phyloP scores from a whole-genome alignment of 2,888 invertebrate genomes.

The Drosophila anomelani region DNA sequence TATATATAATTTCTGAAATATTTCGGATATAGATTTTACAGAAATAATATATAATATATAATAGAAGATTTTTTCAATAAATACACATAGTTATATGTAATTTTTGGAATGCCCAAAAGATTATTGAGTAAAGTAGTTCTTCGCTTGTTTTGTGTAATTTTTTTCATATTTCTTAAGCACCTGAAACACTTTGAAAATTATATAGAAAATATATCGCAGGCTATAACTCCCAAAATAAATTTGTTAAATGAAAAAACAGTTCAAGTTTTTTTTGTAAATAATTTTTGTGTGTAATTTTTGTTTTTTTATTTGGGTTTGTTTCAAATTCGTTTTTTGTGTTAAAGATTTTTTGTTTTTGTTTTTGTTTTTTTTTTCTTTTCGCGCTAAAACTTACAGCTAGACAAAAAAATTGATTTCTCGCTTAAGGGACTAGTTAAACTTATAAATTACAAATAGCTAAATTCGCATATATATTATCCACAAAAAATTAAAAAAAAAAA shows the following conservation, averaged over 20 bases:
- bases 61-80: neutral
- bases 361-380: conserved; percentile 66
- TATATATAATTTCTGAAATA: neutral
- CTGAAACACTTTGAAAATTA: conserved; percentile 1
- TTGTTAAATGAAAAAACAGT: conserved; percentile 8
- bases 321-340: conserved; percentile 79
- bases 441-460: conserved; percentile 74
- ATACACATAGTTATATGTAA: neutral
- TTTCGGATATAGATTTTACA: no score
- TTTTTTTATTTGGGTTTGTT: conserved; percentile 69
- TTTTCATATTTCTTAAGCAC: accelerated
- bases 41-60: no score
- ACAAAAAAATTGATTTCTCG: conserved; percentile 68
- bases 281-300: conserved; percentile 60
- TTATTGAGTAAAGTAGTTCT: no score
- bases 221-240: neutral
- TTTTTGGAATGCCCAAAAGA: neutral
- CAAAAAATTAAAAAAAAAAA: conserved; percentile 36
- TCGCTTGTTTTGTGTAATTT: neutral
- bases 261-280: conserved; percentile 46
- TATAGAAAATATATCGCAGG: neutral
- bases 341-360: conserved; percentile 52
- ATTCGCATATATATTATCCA: conserved; percentile 66
- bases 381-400: conserved; percentile 77
- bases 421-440: conserved; percentile 72